These are phyloP conservation scores for Vulpes ferrilata DNA, from an alignment of 2,113 vertebrate genomes.

Conservation along the genomic window DNA sequence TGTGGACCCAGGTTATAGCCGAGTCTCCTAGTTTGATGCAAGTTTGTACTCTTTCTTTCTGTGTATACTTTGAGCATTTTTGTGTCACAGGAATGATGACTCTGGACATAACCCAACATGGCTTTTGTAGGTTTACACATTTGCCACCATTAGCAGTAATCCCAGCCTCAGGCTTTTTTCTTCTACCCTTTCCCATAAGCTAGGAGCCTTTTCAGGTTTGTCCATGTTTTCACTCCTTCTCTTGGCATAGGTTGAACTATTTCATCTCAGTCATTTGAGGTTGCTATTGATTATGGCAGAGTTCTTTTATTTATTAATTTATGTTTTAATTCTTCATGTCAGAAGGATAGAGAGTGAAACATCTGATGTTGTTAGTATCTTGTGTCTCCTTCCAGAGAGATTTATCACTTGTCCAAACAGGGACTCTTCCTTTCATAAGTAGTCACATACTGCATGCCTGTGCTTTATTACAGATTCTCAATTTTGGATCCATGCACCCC, in stretches of 20 bases:
- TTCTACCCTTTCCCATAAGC: neutral
- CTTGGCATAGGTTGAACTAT: neutral
- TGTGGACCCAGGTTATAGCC: neutral
- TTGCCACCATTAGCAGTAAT: neutral
- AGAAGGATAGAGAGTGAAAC: neutral
- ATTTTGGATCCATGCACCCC: neutral
- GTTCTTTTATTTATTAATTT: neutral
- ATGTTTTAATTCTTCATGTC: constrained; percentile 22
- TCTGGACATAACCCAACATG: neutral
- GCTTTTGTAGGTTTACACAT: neutral
- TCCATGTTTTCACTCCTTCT: neutral
- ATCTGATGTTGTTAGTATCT: neutral
- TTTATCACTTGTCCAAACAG: neutral
- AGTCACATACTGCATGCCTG: neutral
- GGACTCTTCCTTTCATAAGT: neutral
- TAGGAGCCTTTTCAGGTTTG: neutral
- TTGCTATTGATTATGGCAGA: neutral
- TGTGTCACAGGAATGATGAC: neutral
- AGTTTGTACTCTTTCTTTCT: neutral
- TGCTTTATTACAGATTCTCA: neutral
- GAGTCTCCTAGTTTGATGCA: neutral
- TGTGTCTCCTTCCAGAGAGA: neutral
- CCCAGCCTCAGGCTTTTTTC: neutral
- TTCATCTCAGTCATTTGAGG: neutral
- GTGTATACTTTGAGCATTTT: constrained; percentile 4